Evolutionary conservation across 2,888 invertebrate genomes (phyloP).

Genomic region (Hanleya hanleyi): DNA sequence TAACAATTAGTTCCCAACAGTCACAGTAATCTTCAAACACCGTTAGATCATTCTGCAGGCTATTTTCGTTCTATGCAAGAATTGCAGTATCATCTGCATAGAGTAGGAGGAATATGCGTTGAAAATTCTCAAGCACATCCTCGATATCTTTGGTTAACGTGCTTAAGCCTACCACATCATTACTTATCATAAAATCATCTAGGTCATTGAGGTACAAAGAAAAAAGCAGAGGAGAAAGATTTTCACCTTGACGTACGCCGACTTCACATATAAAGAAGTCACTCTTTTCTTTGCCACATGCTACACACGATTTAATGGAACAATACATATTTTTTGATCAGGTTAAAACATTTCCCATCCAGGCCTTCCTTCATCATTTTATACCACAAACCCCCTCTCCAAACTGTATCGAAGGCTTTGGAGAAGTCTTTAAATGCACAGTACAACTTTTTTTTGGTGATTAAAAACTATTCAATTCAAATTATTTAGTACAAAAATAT

Average conservation of each 20-base stretch:
- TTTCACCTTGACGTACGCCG: no score
- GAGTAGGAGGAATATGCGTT: conserved; percentile 4
- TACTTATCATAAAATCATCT: not conserved
- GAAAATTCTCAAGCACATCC: not conserved
- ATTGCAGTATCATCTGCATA: conserved; percentile 11
- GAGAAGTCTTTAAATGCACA: not conserved
- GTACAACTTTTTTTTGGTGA: not conserved
- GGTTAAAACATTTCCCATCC: conserved; percentile 2
- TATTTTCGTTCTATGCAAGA: not conserved
- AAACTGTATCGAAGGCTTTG: conserved; percentile 14
- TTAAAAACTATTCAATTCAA: conserved; percentile 12
- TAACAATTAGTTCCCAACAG: no score
- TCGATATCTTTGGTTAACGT: not conserved
- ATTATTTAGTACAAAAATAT: conserved; percentile 19
- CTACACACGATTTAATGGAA: not conserved
- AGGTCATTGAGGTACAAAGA: not conserved
- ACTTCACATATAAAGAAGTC: no score
- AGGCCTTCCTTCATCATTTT: not conserved
- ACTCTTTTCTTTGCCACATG: no score
- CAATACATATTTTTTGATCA: not conserved
- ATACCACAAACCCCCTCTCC: conserved; percentile 13
- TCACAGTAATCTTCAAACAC: no score
- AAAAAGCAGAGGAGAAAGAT: conserved; percentile 7
- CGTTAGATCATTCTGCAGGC: conserved; percentile 15
- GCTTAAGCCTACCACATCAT: not conserved